Conservation (phyloP, 2,888 invertebrate species). For the Galeopsomyia nigrocyanea region DNA sequence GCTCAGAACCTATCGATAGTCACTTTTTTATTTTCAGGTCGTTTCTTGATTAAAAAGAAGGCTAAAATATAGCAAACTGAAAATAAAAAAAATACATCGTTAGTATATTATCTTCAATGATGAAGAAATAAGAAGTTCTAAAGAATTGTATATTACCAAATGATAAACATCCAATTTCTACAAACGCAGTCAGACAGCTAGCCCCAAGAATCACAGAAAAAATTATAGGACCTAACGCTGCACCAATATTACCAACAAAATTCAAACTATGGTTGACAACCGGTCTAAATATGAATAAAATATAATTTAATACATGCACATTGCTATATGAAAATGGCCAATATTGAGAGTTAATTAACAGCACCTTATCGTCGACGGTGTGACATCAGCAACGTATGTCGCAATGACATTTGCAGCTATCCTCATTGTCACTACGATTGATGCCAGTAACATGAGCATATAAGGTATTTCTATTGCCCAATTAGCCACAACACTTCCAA, state of each 20-base stretch:
- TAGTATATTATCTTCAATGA: no score
- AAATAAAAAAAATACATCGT: not conserved
- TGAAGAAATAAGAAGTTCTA: no score
- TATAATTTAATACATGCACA: conserved; percentile 8
- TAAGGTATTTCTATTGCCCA: conserved; percentile 61
- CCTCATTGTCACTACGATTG: conserved; percentile 60
- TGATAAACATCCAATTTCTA: conserved; percentile 59
- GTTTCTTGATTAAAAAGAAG: conserved; percentile 18
- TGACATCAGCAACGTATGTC: conserved; percentile 60
- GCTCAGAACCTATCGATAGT: conserved; percentile 16
- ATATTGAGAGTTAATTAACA: conserved; percentile 26
- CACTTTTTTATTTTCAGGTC: not conserved
- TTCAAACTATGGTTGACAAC: conserved; percentile 57
- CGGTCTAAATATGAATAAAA: conserved; percentile 50
- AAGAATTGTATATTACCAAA: conserved; percentile 49
- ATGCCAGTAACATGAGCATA: conserved; percentile 59
- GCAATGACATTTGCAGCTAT: conserved; percentile 62
- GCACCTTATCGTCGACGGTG: conserved; percentile 63
- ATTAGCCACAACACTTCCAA: conserved; percentile 60
- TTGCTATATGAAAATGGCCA: not conserved
- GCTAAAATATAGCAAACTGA: conserved; percentile 32
- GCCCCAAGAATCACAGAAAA: conserved; percentile 59
- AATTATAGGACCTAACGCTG: conserved; percentile 60
- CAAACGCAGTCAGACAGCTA: conserved; percentile 58
- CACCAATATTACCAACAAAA: conserved; percentile 60